These are phyloP conservation scores for Hirtodrosophila alboralis DNA, from an alignment of 2,888 invertebrate species.

Conservation along the genomic window DNA sequence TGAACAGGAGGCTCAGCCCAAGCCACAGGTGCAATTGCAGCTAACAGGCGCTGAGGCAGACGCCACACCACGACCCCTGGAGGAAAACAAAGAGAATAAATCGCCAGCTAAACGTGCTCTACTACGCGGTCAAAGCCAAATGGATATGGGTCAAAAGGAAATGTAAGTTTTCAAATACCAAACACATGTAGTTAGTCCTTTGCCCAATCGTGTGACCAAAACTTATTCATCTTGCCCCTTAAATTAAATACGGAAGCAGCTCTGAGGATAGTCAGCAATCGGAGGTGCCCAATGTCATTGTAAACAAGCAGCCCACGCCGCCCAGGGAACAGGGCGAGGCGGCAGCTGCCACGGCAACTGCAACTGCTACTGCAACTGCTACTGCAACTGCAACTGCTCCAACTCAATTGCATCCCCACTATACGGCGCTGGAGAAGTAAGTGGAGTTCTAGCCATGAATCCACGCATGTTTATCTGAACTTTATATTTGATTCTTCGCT, in stretches of 20 bases:
- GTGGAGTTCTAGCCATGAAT: slow-evolving; percentile 57
- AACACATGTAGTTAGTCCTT: slow-evolving; percentile 1
- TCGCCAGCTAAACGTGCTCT: slow-evolving; percentile 70
- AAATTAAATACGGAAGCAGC: slow-evolving; percentile 44
- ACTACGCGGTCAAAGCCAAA: slow-evolving; percentile 81
- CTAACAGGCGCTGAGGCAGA: slow-evolving; percentile 55
- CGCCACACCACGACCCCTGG: slow-evolving; percentile 52
- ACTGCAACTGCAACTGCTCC: slow-evolving; percentile 38
- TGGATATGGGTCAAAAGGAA: slow-evolving; percentile 79
- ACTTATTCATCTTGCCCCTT: slow-evolving; percentile 26
- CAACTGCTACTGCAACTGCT: slow-evolving; percentile 43
- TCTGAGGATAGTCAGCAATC: slow-evolving; percentile 49
- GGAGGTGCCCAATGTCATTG: slow-evolving; percentile 67
- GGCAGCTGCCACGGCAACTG: slow-evolving; percentile 21
- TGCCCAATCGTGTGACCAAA: slow-evolving; percentile 28
- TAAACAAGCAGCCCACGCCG: slow-evolving; percentile 80
- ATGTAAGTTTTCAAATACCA: slow-evolving; percentile 79
- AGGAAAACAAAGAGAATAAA: slow-evolving; percentile 81
- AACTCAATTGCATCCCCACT: slow-evolving; percentile 68
- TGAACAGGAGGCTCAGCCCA: slow-evolving; percentile 37
- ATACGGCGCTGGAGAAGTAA: slow-evolving; percentile 82
- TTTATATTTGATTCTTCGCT: slow-evolving; percentile 1
- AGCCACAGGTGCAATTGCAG: slow-evolving; percentile 48
- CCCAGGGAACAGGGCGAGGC: slow-evolving; percentile 57
- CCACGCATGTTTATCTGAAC: slow-evolving; percentile 54